Conservation (phyloP, 2,797 vertebrate species). For the Aythya fuligula region DNA sequence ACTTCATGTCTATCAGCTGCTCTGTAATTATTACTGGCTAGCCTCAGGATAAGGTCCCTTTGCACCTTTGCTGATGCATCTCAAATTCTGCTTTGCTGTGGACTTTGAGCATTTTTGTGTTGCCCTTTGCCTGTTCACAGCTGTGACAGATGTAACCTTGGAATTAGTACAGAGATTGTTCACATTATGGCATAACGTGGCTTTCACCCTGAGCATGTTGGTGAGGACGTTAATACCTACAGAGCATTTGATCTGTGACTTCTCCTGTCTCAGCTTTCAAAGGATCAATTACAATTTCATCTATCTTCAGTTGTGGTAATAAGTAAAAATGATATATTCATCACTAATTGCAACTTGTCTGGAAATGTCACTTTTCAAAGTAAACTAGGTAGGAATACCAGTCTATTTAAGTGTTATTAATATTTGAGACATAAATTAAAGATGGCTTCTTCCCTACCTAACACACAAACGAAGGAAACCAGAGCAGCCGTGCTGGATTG, state of each 20-base stretch:
- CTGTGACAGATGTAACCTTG: conserved; percentile 40
- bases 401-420: not conserved
- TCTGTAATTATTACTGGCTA: not conserved
- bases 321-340: too few relatives aligned
- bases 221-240: not conserved
- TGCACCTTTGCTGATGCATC: not conserved
- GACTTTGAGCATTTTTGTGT: not conserved
- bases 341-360: not conserved
- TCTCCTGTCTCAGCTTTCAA: not conserved
- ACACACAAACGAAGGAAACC: not conserved
- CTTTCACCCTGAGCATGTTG: not conserved
- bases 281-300: not conserved
- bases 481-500: not conserved
- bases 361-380: not conserved
- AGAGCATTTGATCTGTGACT: not conserved
- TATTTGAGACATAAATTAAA: not conserved
- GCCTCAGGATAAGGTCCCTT: not conserved
- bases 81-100: not conserved
- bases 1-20: not conserved
- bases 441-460: not conserved
- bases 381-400: not conserved
- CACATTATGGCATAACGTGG: not conserved
- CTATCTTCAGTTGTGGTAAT: not conserved
- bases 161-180: not conserved
- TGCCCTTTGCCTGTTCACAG: conserved; percentile 1